These are phyloP conservation scores for Capricornis sumatraensis DNA, from an alignment of 2,113 vertebrate genomes.

Conservation along the genomic window DNA sequence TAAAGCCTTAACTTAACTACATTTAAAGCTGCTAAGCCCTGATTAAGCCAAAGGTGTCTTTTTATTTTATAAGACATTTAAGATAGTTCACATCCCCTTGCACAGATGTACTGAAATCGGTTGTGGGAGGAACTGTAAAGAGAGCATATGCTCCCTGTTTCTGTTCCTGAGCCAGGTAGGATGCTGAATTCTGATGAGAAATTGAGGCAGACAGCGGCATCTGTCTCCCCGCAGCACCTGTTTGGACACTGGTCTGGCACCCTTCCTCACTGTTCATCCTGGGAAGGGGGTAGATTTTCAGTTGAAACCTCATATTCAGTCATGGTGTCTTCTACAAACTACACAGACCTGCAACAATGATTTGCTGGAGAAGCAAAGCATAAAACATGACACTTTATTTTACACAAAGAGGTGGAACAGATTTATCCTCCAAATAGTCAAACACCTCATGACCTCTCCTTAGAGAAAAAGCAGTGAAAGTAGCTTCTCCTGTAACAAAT, in stretches of 20 bases:
- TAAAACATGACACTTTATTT: not conserved
- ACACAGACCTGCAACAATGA: accelerated
- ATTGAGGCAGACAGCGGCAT: not conserved
- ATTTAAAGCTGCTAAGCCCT: not conserved
- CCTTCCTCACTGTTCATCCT: not conserved
- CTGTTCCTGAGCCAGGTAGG: not conserved
- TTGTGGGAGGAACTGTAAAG: not conserved
- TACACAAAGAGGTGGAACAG: not conserved
- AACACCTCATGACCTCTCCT: not conserved
- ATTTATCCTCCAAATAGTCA: not conserved
- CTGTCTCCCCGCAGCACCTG: not conserved
- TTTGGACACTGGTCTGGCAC: not conserved
- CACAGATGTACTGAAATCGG: not conserved
- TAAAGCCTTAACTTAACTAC: not conserved
- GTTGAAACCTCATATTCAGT: not conserved
- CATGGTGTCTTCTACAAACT: not conserved
- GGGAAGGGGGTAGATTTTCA: not conserved
- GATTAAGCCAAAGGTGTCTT: not conserved
- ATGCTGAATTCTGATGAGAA: not conserved
- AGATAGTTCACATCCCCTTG: not conserved
- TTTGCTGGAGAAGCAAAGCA: not conserved
- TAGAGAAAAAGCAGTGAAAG: not conserved
- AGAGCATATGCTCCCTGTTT: not conserved
- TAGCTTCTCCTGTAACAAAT: not conserved
- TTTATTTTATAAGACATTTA: not conserved